A percentile compares a stretch with the other conserved stretches of the same genome.
Conservation (phyloP, 1,140 invertebrate genomes). For the Meloidogyne hapla region DNA sequence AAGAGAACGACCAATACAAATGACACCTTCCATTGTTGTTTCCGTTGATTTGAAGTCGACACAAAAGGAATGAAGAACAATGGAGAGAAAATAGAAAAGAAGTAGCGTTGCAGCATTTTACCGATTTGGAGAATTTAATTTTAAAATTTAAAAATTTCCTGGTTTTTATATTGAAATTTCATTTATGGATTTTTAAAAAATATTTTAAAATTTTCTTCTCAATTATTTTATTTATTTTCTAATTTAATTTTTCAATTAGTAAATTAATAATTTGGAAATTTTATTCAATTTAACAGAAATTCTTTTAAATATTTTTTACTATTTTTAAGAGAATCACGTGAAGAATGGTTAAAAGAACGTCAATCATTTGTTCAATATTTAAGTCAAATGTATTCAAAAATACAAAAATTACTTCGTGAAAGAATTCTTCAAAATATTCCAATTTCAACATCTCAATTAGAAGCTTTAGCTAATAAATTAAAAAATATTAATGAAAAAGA, state of each 20-base stretch:
- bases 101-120: neutral
- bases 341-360: constrained; percentile 22
- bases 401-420: constrained; percentile 5
- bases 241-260: no score
- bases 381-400: constrained; percentile 10
- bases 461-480: constrained; percentile 10
- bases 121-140: neutral
- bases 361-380: constrained; percentile 11
- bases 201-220: no score
- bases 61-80: neutral
- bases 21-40: neutral
- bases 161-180: no score
- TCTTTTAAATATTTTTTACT: no score
- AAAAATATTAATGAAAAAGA: neutral
- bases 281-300: no score
- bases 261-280: no score
- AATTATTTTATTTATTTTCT: no score
- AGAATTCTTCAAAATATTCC: neutral
- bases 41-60: neutral
- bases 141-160: neutral
- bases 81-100: neutral
- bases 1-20: neutral
- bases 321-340: constrained; percentile 9
- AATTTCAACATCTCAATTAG: neutral
- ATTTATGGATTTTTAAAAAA: no score